These are phyloP conservation scores for Turdus rufiventris DNA, from an alignment of 2,113 vertebrate species.

Conservation along the genomic window DNA sequence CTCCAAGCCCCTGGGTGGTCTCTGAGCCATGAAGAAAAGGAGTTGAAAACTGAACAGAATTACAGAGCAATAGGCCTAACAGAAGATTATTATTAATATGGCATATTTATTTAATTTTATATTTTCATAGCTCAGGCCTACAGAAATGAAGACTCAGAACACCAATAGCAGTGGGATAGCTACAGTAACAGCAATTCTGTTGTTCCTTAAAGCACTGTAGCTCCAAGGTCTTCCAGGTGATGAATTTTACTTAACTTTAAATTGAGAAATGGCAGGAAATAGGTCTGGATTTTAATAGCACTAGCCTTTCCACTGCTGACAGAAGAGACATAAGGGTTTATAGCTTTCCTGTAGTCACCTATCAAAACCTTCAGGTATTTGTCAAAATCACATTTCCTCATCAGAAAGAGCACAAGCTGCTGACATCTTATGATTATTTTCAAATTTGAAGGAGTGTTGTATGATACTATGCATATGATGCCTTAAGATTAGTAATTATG, in stretches of 20 bases:
- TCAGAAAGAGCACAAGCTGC: not conserved
- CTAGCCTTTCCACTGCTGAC: not conserved
- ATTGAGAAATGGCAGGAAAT: not conserved
- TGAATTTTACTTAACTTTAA: not conserved
- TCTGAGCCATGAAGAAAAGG: not conserved
- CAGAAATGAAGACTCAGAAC: not conserved
- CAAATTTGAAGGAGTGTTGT: not conserved
- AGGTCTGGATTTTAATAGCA: not conserved
- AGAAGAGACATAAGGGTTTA: not conserved
- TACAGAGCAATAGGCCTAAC: not conserved
- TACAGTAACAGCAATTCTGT: not conserved
- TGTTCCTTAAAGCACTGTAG: not conserved
- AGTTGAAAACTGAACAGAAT: not conserved
- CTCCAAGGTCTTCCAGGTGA: not conserved
- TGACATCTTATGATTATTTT: not conserved
- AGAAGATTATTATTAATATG: not conserved
- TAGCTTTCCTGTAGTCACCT: not conserved
- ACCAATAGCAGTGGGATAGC: not conserved
- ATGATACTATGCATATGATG: not conserved
- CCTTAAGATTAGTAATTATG: not conserved
- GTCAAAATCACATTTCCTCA: not conserved
- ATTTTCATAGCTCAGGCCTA: not conserved
- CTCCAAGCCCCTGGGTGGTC: not conserved
- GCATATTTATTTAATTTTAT: not conserved
- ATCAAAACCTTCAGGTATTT: not conserved